phyloP scores from a whole-genome alignment of 2,888 invertebrate species.

The Noctua janthe region DNA sequence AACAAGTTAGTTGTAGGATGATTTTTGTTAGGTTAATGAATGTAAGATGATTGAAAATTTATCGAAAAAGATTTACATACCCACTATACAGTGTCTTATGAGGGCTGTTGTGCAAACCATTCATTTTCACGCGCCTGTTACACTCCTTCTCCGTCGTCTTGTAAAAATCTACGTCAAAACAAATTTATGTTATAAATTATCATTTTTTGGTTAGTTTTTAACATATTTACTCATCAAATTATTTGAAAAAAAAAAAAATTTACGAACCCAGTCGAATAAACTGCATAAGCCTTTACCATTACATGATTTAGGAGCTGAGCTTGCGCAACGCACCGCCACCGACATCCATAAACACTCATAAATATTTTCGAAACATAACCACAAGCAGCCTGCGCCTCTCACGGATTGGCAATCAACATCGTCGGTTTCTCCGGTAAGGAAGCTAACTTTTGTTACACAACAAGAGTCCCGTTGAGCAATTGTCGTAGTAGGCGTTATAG shows the following conservation, averaged over 20 bases:
- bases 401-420: constrained; percentile 46
- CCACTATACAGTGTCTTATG: constrained; percentile 72
- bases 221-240: background rate
- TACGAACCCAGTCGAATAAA: constrained; percentile 81
- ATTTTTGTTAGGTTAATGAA: background rate
- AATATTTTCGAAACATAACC: constrained; percentile 71
- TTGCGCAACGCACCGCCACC: constrained; percentile 85
- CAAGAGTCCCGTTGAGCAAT: constrained; percentile 74
- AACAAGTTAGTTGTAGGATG: background rate
- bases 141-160: constrained; percentile 78
- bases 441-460: constrained; percentile 75
- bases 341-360: constrained; percentile 76
- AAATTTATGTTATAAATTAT: constrained; percentile 2
- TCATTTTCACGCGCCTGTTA: constrained; percentile 76
- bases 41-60: background rate
- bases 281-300: constrained; percentile 74
- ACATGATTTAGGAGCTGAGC: constrained; percentile 74
- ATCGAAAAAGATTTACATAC: constrained; percentile 64
- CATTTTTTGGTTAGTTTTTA: background rate
- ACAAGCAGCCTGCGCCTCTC: constrained; percentile 71
- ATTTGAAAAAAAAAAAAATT: background rate
- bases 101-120: constrained; percentile 55
- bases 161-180: constrained; percentile 73
- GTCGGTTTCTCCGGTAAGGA: constrained; percentile 68
- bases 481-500: constrained; percentile 68